Evolutionary conservation across 1,140 invertebrate species (phyloP).

Genomic region (Orussus abietinus): DNA sequence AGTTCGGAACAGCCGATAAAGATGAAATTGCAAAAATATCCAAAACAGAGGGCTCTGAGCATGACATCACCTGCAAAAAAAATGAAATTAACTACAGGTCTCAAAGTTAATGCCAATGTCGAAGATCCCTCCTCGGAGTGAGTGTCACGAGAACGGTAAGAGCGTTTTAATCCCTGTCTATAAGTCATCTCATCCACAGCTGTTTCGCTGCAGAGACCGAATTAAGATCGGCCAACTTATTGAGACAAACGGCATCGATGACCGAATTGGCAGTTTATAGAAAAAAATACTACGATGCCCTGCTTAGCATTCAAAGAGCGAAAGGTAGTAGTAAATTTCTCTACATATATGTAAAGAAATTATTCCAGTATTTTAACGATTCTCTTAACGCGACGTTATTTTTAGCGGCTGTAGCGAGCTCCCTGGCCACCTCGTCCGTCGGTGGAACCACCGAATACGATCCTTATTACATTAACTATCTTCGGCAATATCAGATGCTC

Average conservation of each 20-base stretch:
- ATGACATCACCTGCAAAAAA: too few relatives aligned
- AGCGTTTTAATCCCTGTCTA: too few relatives aligned
- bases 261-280: constrained; percentile 26
- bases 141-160: too few relatives aligned
- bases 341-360: constrained; percentile 12
- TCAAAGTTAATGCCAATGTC: too few relatives aligned
- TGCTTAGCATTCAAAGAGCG: constrained; percentile 31
- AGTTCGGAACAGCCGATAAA: too few relatives aligned
- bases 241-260: constrained; percentile 17
- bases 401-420: constrained; percentile 35
- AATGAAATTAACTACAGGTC: too few relatives aligned
- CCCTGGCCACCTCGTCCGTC: constrained; percentile 27
- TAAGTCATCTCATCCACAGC: too few relatives aligned
- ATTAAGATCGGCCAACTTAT: constrained; percentile 13
- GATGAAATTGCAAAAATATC: too few relatives aligned
- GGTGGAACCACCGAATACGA: constrained; percentile 22
- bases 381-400: too few relatives aligned
- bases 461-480: constrained; percentile 31
- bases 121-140: too few relatives aligned
- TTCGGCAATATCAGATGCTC: constrained; percentile 29
- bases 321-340: constrained; percentile 28
- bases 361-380: constrained; percentile 17
- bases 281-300: constrained; percentile 33
- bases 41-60: too few relatives aligned
- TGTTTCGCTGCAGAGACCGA: constrained; percentile 10